A percentile compares a stretch with the other conserved stretches of the same genome.
Conservation (phyloP, 2,888 invertebrate species). For the Acrocyrtus sp. region DNA sequence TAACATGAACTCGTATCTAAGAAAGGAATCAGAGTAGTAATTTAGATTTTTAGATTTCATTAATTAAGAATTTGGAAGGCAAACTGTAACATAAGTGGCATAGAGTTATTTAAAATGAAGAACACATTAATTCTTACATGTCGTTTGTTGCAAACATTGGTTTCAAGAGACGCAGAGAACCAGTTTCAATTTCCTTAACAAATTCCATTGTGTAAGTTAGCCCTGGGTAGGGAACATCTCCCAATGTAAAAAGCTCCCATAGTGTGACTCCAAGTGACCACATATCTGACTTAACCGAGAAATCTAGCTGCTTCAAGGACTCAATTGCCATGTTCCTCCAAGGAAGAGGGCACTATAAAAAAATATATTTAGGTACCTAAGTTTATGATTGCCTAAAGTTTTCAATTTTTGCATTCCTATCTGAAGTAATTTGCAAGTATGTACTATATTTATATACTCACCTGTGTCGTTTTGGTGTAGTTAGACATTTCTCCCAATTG, state of each 20-base stretch:
- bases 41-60: no score
- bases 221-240: conserved; percentile 57
- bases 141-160: conserved; percentile 27
- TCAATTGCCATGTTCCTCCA: conserved; percentile 64
- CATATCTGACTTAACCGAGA: conserved; percentile 65
- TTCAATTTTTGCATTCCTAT: no score
- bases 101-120: no score
- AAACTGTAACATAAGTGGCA: no score
- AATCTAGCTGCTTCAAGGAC: conserved; percentile 54
- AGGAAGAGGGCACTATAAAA: conserved; percentile 11
- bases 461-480: conserved; percentile 34
- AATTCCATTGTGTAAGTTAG: conserved; percentile 31
- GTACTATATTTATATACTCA: not conserved
- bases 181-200: not conserved
- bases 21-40: no score
- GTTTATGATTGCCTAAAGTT: not conserved
- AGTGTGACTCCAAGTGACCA: conserved; percentile 65
- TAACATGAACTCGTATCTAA: conserved; percentile 30
- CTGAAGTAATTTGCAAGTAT: not conserved
- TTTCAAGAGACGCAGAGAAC: conserved; percentile 12
- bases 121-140: no score
- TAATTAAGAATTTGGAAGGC: no score
- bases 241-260: conserved; percentile 65
- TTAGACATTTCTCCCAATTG: conserved; percentile 38
- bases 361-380: not conserved